phyloP scores from a whole-genome alignment of 1,140 invertebrate species.

The Cyphomyrmex costatus region DNA sequence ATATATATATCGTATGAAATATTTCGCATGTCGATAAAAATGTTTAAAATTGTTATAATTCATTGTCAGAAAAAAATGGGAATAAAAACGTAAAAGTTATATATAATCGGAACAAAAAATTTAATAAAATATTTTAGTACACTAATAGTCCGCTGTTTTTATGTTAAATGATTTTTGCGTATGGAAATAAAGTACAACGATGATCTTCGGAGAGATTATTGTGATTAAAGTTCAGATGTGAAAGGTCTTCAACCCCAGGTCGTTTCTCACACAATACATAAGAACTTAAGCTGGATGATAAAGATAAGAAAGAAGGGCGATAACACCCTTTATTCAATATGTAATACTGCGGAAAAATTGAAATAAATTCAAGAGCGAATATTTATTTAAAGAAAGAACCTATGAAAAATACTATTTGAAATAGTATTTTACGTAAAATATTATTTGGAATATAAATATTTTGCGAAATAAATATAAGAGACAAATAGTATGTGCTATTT shows the following conservation, averaged over 20 bases:
- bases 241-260: not conserved
- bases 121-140: not conserved
- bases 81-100: not conserved
- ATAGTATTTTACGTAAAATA: too few relatives aligned
- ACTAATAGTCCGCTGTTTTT: not conserved
- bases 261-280: not conserved
- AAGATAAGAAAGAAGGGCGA: not conserved
- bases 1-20: not conserved
- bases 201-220: not conserved
- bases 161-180: not conserved
- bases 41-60: not conserved
- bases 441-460: too few relatives aligned
- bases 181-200: too few relatives aligned
- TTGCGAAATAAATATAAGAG: too few relatives aligned
- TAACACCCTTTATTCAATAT: not conserved
- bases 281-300: not conserved
- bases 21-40: not conserved
- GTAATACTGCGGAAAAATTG: too few relatives aligned
- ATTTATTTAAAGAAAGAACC: too few relatives aligned
- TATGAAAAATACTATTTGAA: too few relatives aligned
- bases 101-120: not conserved
- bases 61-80: not conserved
- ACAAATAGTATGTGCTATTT: too few relatives aligned
- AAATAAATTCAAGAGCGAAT: too few relatives aligned
- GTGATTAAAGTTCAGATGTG: conserved; percentile 15